Evolutionary conservation across 1,140 invertebrate species (phyloP), one percentile per base, ranked within the genome.

Genomic region (Psilanteris sp.): DNA sequence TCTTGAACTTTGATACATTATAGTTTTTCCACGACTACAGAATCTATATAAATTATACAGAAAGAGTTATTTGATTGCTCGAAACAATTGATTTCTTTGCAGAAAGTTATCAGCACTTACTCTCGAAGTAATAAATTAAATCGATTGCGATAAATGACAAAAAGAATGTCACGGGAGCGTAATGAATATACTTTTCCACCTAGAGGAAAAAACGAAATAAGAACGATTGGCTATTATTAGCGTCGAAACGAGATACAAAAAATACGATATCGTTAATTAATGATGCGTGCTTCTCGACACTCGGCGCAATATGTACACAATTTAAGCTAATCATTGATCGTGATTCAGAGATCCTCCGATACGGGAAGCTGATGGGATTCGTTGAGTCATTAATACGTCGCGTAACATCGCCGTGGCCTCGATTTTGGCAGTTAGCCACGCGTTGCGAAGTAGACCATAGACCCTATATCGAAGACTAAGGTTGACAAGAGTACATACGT

Each of bases 351-450:
- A 39, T 29, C 44, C 32, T 43, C 24, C 52, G 36, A 61, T 46
- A 50, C 39, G 34, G 20, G 18, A 26, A 24, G 41, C 32, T 44
- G 71, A 77, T 77, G 77, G 70, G 73, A 55, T 73, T 74, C 32
- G 59, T 36, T 14, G 29, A 44, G 13, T 70, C 78, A 77, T 81
- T 79, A 79, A 82, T 82, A 81, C 44, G 57, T 70, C 44, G 36
- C 7, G 52, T 36, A 14, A 31, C 66, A 20, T 27, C 48, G 34
- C 14, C 26, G 59, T 48, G 41, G 57, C 48, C 57, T 37, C 32
- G 48, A 41, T 72, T 64, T 72, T 72, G 68, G 68, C 68, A 55
- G 32, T 13, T 15, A 55, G 57, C 68, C 68, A 72, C 37, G 32
- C 57, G 32, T 72, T 55, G 41, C 32, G 57, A 61, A 71, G 26